A percentile compares a stretch with the other conserved stretches of the same genome.
phyloP scores from a whole-genome alignment of 2,888 invertebrate species.

The Rhodophaea formosa region DNA sequence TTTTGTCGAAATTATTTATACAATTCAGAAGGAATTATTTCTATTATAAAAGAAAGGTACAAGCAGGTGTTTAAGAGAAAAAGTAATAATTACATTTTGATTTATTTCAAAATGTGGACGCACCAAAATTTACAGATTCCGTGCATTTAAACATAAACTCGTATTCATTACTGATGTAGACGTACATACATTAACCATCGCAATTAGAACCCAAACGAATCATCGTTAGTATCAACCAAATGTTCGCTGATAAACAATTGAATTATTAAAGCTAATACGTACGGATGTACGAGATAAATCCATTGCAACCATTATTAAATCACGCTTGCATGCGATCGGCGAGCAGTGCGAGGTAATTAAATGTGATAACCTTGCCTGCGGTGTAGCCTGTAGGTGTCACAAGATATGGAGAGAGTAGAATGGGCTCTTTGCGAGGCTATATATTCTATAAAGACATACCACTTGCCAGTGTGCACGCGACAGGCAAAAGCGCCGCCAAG shows the following conservation, averaged over 20 bases:
- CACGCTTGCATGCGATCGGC: constrained; percentile 43
- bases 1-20: too few relatives aligned
- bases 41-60: too few relatives aligned
- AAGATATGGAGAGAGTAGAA: neutral
- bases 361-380: constrained; percentile 41
- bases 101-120: too few relatives aligned
- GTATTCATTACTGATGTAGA: constrained; percentile 1
- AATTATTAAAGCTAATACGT: constrained; percentile 40
- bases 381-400: constrained; percentile 25
- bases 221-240: constrained; percentile 29
- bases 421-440: too few relatives aligned
- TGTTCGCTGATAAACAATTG: constrained; percentile 32
- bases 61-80: too few relatives aligned
- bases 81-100: too few relatives aligned
- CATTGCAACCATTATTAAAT: constrained; percentile 61
- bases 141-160: neutral
- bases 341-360: constrained; percentile 41
- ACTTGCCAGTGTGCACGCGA: too few relatives aligned
- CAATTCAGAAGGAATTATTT: too few relatives aligned
- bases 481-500: too few relatives aligned
- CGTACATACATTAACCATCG: neutral
- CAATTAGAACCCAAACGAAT: constrained; percentile 21
- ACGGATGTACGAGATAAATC: constrained; percentile 49
- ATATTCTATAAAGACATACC: too few relatives aligned
- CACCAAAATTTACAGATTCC: too few relatives aligned